Base-by-base conservation (phyloP, 2,888 invertebrate genomes). In the Rhimphoctona megacephalus region DNA sequence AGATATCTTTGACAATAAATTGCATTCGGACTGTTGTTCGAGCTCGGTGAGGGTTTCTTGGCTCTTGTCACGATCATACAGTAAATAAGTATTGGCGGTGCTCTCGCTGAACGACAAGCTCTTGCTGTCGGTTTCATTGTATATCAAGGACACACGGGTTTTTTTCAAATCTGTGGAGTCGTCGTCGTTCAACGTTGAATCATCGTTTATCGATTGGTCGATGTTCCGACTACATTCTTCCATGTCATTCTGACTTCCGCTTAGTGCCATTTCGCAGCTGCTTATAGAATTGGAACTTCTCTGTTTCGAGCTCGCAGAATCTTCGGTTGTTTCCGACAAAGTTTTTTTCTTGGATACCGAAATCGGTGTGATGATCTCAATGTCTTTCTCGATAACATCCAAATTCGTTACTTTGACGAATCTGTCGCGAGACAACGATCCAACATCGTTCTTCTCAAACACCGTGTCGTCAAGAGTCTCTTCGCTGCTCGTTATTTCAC, bases 201-300 rank as follows among this genome's bases (percentile, higher is more conserved):
- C 90, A 17, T 87, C 76, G 57, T 84, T 89, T 66, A 76, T 88
- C 46, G 81, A 84, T 74, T 81, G 81, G 17, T 88, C 86, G 49
- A 88, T 91, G 66, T 91, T 92, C 4, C 89, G 90, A 88, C 90
- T 92, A 6, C 17, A 46, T 43, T 93, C 94, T 14, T 92, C 92
- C 3, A 89, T 92, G 49, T 94, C 94, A 25, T 91, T 89, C 77
- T 94, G 93, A 81, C 93, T 93, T 78, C 90, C 90, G 61, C 92
- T 92, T 25, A 94, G 88, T 69, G 94, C 94, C 94, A 94, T 94
- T 93, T 94, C 94, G 61, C 94, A 94, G 82, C 94, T 94, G 78
- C 94, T 94, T 85, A 94, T 91, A 30, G 94, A 94, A 88, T 94
- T 94, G 2, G 94, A 94, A 66, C 94, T 94, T 66, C 93, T 90